Conservation (phyloP, 1,140 invertebrate genomes). For the Diabrotica undecimpunctata region DNA sequence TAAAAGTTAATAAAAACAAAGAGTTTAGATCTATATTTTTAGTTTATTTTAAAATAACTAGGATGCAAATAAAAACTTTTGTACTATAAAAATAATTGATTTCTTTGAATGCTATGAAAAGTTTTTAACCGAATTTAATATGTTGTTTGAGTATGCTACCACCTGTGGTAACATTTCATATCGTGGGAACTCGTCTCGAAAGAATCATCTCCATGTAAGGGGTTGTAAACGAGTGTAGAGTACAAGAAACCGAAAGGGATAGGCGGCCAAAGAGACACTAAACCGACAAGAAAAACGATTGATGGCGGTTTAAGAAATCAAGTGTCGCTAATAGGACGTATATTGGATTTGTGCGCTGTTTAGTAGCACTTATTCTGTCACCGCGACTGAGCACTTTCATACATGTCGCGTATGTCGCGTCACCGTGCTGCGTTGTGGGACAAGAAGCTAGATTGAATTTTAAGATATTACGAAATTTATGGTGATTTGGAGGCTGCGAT, state of each 20-base stretch:
- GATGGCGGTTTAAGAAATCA: constrained; percentile 33
- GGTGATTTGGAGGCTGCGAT: too few relatives aligned
- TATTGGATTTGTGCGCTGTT: constrained; percentile 37
- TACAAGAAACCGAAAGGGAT: constrained; percentile 7
- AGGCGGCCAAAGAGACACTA: constrained; percentile 28
- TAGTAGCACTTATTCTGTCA: constrained; percentile 36
- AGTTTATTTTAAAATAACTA: too few relatives aligned
- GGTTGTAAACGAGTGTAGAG: constrained; percentile 28
- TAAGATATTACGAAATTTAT: background rate
- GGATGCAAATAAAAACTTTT: too few relatives aligned
- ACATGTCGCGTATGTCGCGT: background rate
- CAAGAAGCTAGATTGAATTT: background rate
- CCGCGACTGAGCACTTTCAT: constrained; percentile 14
- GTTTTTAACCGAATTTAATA: background rate
- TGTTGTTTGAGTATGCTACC: background rate
- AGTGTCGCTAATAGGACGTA: constrained; percentile 38
- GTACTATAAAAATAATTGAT: too few relatives aligned
- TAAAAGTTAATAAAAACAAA: too few relatives aligned
- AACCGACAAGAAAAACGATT: constrained; percentile 32
- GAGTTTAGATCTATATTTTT: too few relatives aligned
- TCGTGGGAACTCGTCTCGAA: background rate
- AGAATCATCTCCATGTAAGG: constrained; percentile 29
- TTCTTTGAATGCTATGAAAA: too few relatives aligned
- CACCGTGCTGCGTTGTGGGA: background rate
- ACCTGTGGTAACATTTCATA: background rate